phyloP scores from a whole-genome alignment of 2,888 invertebrate genomes.

The Junonia oenone region DNA sequence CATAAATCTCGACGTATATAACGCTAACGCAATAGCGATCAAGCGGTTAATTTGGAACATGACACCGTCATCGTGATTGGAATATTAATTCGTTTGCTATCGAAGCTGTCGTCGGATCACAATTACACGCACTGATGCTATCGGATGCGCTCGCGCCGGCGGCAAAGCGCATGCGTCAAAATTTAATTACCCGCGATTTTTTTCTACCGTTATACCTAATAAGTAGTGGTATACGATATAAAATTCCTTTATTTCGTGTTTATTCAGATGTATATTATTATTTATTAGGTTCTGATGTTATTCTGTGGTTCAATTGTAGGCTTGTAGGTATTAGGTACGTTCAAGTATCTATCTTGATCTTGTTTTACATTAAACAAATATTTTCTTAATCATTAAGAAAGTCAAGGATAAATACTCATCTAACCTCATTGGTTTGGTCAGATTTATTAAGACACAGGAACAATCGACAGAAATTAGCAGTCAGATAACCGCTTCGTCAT shows the following conservation, averaged over 20 bases:
- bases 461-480: constrained; percentile 45
- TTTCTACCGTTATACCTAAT: constrained; percentile 35
- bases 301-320: no score
- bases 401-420: no score
- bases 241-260: no score
- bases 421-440: not conserved
- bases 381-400: no score
- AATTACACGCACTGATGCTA: constrained; percentile 57
- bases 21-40: constrained; percentile 10
- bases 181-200: constrained; percentile 67
- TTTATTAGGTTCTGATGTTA: no score
- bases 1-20: not conserved
- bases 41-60: constrained; percentile 10
- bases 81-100: constrained; percentile 13
- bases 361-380: no score
- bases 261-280: no score
- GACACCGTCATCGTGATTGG: constrained; percentile 11
- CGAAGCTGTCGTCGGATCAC: constrained; percentile 39
- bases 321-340: no score
- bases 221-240: not conserved
- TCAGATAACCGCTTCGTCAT: constrained; percentile 57
- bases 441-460: not conserved
- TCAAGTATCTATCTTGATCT: no score
- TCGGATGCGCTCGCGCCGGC: constrained; percentile 41
- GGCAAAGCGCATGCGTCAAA: constrained; percentile 49